Conservation (phyloP, 64 coral and sea anemone species). For the Porites lutea region DNA sequence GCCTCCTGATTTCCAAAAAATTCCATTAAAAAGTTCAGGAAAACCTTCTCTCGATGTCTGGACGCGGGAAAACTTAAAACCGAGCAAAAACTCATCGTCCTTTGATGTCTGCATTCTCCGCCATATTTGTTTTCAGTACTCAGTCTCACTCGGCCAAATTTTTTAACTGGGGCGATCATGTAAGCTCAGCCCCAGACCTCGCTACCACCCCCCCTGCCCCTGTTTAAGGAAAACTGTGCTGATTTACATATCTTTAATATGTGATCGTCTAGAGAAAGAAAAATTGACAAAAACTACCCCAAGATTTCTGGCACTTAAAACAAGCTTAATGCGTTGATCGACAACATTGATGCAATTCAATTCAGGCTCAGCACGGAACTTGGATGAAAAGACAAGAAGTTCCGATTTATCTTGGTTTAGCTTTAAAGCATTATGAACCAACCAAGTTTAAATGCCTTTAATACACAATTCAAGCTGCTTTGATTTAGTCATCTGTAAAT, state of each 20-base stretch:
- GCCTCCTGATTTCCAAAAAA: too few species aligned
- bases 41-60: too few species aligned
- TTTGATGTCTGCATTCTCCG: too few species aligned
- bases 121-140: too few species aligned
- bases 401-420: constrained; percentile 29
- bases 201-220: too few species aligned
- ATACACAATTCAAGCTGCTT: constrained; percentile 20
- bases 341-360: neutral
- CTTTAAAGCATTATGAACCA: constrained; percentile 40
- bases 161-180: too few species aligned
- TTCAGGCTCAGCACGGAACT: neutral
- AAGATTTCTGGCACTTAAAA: neutral
- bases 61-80: too few species aligned
- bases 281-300: neutral
- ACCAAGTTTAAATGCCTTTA: constrained; percentile 23
- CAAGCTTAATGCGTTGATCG: neutral
- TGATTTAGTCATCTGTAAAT: neutral
- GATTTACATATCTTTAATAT: neutral
- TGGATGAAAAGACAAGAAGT: constrained; percentile 16
- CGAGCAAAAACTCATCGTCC: too few species aligned
- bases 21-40: too few species aligned
- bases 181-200: too few species aligned
- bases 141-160: too few species aligned
- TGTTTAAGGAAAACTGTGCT: too few species aligned
- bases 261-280: neutral